These are phyloP conservation scores for Mormyrops attenuatus DNA, from an alignment of 2,797 vertebrate genomes.

Conservation along the genomic window DNA sequence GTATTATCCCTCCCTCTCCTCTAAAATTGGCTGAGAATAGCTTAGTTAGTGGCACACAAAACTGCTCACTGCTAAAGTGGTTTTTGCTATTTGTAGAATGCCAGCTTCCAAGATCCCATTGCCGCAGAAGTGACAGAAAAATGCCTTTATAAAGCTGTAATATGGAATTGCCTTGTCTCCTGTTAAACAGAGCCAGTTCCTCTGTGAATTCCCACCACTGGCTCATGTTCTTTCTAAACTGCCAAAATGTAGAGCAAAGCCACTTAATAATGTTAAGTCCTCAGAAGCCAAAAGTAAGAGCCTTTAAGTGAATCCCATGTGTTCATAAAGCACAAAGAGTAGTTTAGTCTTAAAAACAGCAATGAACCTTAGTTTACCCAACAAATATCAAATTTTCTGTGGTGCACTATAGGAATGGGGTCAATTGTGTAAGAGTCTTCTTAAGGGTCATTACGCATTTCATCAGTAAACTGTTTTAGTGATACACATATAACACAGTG, in stretches of 20 bases:
- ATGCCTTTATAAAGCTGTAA: conserved; percentile 27
- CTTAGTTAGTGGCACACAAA: conserved; percentile 19
- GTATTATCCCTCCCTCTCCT: conserved; percentile 11
- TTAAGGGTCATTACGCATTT: not conserved
- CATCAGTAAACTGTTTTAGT: not conserved
- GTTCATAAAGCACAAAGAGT: not conserved
- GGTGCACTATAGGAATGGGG: not conserved
- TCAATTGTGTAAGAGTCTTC: not conserved
- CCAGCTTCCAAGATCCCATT: conserved; percentile 15
- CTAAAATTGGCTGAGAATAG: conserved; percentile 12
- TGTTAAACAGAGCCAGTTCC: conserved; percentile 29
- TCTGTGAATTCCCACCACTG: not conserved
- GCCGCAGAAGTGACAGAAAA: conserved; percentile 16
- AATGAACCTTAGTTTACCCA: not conserved
- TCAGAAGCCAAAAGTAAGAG: not conserved
- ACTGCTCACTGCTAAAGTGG: not conserved
- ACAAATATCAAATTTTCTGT: not conserved
- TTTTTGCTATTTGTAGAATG: not conserved
- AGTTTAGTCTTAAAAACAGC: not conserved
- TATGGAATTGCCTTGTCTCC: conserved; percentile 13
- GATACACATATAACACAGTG: not conserved
- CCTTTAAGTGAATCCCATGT: not conserved
- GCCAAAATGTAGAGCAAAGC: not conserved
- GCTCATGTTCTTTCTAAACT: not conserved
- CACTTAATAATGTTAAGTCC: not conserved